Conservation (phyloP, 2,113 vertebrate species). For the Zosterops lateralis region DNA sequence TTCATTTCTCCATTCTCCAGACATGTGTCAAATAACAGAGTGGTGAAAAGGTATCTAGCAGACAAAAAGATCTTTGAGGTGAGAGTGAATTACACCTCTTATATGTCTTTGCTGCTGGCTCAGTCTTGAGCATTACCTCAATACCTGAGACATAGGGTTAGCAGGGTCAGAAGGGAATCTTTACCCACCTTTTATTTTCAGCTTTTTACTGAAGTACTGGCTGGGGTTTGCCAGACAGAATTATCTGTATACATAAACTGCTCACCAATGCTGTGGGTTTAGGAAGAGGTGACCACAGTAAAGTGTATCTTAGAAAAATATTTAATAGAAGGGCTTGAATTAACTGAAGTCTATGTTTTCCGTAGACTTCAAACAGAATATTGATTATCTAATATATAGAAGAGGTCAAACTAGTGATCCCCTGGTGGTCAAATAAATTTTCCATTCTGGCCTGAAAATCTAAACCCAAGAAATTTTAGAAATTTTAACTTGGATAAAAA, state of each 20-base stretch:
- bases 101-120: neutral
- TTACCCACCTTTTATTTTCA: neutral
- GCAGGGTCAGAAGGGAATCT: neutral
- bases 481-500: neutral
- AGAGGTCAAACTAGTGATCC: neutral
- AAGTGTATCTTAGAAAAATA: neutral
- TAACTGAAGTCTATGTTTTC: neutral
- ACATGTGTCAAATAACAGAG: neutral
- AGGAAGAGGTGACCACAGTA: neutral
- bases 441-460: neutral
- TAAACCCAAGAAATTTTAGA: neutral
- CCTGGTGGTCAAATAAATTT: neutral
- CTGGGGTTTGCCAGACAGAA: neutral
- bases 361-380: neutral
- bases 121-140: neutral
- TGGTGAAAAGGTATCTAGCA: neutral
- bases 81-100: neutral
- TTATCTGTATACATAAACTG: neutral
- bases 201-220: neutral
- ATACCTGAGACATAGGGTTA: neutral
- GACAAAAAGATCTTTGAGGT: neutral
- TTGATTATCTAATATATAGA: neutral
- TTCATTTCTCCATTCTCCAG: neutral
- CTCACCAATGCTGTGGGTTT: neutral
- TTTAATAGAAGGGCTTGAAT: neutral